Conservation (phyloP, 2,888 invertebrate species). For the Saturnia pavonia region DNA sequence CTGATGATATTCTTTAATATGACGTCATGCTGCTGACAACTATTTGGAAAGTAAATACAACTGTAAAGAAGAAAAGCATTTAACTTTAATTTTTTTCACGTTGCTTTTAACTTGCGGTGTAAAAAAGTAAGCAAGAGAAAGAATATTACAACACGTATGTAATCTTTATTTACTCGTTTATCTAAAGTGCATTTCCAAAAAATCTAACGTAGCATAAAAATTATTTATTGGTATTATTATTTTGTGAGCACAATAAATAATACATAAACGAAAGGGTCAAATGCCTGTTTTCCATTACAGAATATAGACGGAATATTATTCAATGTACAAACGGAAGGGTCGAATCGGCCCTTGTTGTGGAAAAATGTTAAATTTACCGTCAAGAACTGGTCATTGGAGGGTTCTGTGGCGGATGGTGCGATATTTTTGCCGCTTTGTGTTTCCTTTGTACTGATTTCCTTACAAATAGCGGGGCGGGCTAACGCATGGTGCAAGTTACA, state of each 20-base stretch:
- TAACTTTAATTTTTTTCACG: not conserved
- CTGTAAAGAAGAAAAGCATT: not conserved
- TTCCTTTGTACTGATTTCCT: constrained; percentile 73
- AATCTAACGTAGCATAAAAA: constrained; percentile 68
- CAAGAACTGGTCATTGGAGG: constrained; percentile 63
- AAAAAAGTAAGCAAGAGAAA: not conserved
- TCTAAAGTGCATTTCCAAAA: constrained; percentile 7
- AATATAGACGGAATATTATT: constrained; percentile 52
- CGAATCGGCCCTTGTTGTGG: constrained; percentile 35
- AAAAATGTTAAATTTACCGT: constrained; percentile 67
- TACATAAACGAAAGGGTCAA: constrained; percentile 64
- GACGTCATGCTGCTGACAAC: no score
- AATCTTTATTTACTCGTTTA: constrained; percentile 10
- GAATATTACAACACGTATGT: not conserved
- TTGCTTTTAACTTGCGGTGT: not conserved
- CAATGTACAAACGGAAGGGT: constrained; percentile 65
- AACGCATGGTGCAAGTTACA: constrained; percentile 35
- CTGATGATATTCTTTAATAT: no score
- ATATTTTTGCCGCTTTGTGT: constrained; percentile 73
- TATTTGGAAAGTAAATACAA: not conserved
- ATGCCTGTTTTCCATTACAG: constrained; percentile 67
- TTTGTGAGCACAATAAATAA: constrained; percentile 65
- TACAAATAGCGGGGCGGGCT: constrained; percentile 58
- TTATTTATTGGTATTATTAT: constrained; percentile 69
- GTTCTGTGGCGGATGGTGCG: constrained; percentile 70